Evolutionary conservation across 2,113 vertebrate species (phyloP).

Genomic region (Calypte anna): DNA sequence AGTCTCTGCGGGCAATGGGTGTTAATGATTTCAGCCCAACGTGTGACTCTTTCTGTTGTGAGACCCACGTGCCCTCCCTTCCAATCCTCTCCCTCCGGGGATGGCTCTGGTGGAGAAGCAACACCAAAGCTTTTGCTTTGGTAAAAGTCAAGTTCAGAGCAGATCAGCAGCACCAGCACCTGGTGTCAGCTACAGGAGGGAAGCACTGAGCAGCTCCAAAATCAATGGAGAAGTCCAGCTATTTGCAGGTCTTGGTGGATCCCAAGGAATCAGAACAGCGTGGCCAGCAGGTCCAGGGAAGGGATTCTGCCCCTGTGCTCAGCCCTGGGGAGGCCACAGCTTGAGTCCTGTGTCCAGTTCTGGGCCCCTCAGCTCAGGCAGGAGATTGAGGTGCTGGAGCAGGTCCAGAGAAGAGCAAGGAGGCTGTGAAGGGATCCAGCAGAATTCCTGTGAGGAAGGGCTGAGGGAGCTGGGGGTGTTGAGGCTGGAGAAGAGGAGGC

Average conservation of each 20-base stretch:
- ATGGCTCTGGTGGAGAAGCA: rapidly evolving
- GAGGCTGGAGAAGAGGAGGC: no score
- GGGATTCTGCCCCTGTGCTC: no score
- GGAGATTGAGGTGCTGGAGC: no score
- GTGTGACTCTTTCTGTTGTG: neutral
- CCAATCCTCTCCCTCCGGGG: neutral
- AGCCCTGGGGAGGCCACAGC: no score
- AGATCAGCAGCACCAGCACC: neutral
- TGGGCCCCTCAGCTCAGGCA: no score
- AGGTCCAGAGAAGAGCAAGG: no score
- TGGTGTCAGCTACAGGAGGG: neutral
- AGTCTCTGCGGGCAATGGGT: constrained; percentile 40
- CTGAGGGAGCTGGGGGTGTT: no score
- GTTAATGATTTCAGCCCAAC: constrained; percentile 40
- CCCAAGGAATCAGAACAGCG: neutral
- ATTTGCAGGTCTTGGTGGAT: no score
- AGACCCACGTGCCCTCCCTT: neutral
- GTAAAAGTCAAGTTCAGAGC: neutral
- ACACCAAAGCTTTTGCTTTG: neutral
- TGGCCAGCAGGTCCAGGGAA: no score
- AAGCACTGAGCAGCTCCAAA: neutral
- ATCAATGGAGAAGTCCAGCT: neutral
- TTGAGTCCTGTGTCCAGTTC: no score
- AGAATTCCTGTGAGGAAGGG: no score
- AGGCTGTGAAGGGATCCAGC: no score